Evolutionary conservation across 2,797 vertebrate species (phyloP), one percentile per base, ranked within the genome.

Genomic region (Gymnothorax javanicus): DNA sequence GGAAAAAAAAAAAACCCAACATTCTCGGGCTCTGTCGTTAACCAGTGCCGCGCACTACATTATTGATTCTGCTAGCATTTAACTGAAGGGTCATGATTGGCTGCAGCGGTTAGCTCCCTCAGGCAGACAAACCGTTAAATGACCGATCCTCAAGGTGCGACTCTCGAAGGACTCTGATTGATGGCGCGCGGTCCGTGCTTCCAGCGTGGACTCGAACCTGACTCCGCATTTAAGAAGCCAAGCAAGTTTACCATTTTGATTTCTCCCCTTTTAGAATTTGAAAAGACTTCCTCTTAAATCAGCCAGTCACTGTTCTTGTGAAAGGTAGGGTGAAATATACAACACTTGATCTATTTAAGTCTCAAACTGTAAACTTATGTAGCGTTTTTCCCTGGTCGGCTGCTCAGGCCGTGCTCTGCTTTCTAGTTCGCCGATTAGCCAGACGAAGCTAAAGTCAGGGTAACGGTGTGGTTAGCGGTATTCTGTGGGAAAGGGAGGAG

Each of bases 351-450:
- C 59, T 17, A 75, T 89, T 82, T 13, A 56, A 82, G 81, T 52
- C 59, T 69, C 59, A 33, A 58, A 67, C 67, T 62, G 52, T 17
- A 9, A 56, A 56, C 62, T 3, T 64, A 43, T 54, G n/a, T 8
- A 85, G 82, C 92, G 91, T 92, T 86, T 85, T 90, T 60, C 84
- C 25, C 88, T 87, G 77, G 88, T 77, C 77, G 64, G 87, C 83
- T 82, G 85, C 62, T 62, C 89, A 90, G 91, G 93, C 91, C 90
- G 90, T 94, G 93, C 90, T 91, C 92, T 91, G 93, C 90, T 92
- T 93, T 90, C 69, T 87, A 93, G 90, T 83, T 52, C 84, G 92
- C 91, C 92, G 93, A 95, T 95, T 95, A 95, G 92, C 91, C 92
- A 84, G 90, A 92, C 89, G 90, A 91, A 92, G 93, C 93, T 92